Evolutionary conservation across 1,140 invertebrate species (phyloP).

Genomic region (Solenopsis fugax): DNA sequence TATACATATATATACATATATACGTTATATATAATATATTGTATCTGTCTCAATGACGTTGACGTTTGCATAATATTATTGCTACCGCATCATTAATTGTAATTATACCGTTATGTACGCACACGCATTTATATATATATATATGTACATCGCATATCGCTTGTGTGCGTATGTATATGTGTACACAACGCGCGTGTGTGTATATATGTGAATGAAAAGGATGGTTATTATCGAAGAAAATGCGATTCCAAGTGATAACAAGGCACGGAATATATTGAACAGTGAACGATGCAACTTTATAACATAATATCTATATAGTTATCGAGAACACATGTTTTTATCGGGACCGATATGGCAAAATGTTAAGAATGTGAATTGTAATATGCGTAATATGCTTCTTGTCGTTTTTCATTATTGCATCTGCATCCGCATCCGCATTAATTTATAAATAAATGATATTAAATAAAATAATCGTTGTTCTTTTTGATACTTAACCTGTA

Average conservation of each 20-base stretch:
- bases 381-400: conserved; percentile 86
- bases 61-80: conserved; percentile 84
- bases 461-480: conserved; percentile 76
- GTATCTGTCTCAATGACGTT: conserved; percentile 82
- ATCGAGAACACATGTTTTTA: conserved; percentile 83
- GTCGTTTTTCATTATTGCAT: conserved; percentile 87
- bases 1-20: no score
- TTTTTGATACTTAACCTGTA: background rate
- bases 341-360: conserved; percentile 80
- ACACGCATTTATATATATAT: conserved; percentile 73
- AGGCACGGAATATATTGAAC: conserved; percentile 51
- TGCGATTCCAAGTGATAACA: conserved; percentile 40
- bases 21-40: conserved; percentile 26
- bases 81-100: conserved; percentile 84
- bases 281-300: conserved; percentile 81
- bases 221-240: conserved; percentile 24
- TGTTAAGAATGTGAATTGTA: conserved; percentile 86
- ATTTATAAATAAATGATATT: conserved; percentile 87
- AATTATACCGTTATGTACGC: conserved; percentile 81
- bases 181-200: conserved; percentile 6
- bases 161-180: conserved; percentile 31
- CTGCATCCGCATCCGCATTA: conserved; percentile 86
- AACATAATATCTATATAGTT: conserved; percentile 84
- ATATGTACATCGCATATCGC: conserved; percentile 73
- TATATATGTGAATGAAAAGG: conserved; percentile 8